Conservation (phyloP, 2,113 vertebrate genomes). For the Channa maculata region DNA sequence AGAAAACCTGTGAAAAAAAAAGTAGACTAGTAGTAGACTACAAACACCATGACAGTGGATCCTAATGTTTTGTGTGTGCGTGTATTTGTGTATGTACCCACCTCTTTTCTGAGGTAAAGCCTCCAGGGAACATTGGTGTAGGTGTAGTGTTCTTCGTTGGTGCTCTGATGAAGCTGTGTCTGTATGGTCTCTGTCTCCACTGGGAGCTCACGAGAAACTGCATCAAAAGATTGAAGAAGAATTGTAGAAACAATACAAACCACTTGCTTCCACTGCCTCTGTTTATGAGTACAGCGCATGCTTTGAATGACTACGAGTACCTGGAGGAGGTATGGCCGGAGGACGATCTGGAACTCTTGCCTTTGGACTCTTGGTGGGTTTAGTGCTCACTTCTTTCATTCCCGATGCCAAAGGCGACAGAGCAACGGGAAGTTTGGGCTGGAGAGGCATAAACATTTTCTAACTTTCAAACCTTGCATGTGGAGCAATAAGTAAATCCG, state of each 20-base stretch:
- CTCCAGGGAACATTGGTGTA: conserved; percentile 93
- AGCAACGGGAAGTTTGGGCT: conserved; percentile 66
- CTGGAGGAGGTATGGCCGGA: conserved; percentile 72
- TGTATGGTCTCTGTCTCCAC: conserved; percentile 86
- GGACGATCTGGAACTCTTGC: conserved; percentile 55
- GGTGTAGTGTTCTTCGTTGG: conserved; percentile 89
- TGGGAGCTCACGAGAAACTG: conserved; percentile 87
- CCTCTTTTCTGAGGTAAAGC: conserved; percentile 95
- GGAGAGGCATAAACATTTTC: conserved; percentile 2
- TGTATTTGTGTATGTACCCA: conserved; percentile 49
- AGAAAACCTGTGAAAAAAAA: conserved; percentile 91
- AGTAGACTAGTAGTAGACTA: neutral
- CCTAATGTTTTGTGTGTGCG: neutral
- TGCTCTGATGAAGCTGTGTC: conserved; percentile 88
- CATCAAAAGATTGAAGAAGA: neutral
- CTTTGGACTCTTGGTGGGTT: conserved; percentile 82
- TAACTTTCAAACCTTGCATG: neutral
- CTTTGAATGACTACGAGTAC: conserved; percentile 58
- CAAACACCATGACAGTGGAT: conserved; percentile 4
- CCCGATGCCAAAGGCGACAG: conserved; percentile 49
- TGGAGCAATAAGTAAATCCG: too few relatives aligned
- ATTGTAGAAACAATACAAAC: too few relatives aligned
- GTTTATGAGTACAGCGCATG: too few relatives aligned
- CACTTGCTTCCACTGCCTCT: too few relatives aligned
- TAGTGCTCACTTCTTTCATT: conserved; percentile 78